These are phyloP conservation scores for Zophobas atratus DNA, from an alignment of 1,140 invertebrate species.

Conservation along the genomic window DNA sequence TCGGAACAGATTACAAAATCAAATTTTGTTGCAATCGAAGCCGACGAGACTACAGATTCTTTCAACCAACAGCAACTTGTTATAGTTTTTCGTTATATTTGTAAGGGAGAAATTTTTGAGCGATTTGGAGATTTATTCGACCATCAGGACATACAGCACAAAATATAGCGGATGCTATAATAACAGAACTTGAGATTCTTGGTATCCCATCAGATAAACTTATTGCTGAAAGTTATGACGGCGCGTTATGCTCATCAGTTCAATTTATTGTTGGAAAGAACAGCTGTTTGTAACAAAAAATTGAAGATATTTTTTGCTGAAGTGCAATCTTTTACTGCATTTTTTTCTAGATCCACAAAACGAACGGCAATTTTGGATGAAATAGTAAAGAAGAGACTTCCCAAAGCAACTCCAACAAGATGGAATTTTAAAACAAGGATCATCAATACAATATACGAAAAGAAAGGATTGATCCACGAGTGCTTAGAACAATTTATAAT, in stretches of 20 bases:
- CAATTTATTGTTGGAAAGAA: neutral
- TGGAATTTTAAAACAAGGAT: slow-evolving; percentile 16
- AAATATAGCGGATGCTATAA: slow-evolving; percentile 7
- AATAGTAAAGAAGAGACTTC: slow-evolving; percentile 50
- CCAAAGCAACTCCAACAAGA: neutral
- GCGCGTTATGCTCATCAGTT: slow-evolving; percentile 59
- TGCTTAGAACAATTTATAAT: slow-evolving; percentile 40
- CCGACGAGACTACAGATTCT: slow-evolving; percentile 38
- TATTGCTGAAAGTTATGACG: slow-evolving; percentile 48
- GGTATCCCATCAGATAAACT: slow-evolving; percentile 21
- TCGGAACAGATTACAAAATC: neutral
- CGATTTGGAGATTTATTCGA: slow-evolving; percentile 32
- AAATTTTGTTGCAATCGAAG: slow-evolving; percentile 25
- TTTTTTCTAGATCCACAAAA: slow-evolving; percentile 50
- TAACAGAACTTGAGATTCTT: neutral
- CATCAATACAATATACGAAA: slow-evolving; percentile 48
- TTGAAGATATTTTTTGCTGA: slow-evolving; percentile 61
- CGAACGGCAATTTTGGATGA: slow-evolving; percentile 47
- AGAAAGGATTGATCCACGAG: slow-evolving; percentile 44
- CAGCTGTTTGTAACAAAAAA: slow-evolving; percentile 37
- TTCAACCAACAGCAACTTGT: slow-evolving; percentile 25
- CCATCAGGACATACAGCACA: slow-evolving; percentile 7
- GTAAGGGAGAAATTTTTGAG: slow-evolving; percentile 22
- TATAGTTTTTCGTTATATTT: slow-evolving; percentile 38
- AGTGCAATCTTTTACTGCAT: slow-evolving; percentile 49